phyloP scores from a whole-genome alignment of 2,113 vertebrate genomes.

The Heterotis niloticus region DNA sequence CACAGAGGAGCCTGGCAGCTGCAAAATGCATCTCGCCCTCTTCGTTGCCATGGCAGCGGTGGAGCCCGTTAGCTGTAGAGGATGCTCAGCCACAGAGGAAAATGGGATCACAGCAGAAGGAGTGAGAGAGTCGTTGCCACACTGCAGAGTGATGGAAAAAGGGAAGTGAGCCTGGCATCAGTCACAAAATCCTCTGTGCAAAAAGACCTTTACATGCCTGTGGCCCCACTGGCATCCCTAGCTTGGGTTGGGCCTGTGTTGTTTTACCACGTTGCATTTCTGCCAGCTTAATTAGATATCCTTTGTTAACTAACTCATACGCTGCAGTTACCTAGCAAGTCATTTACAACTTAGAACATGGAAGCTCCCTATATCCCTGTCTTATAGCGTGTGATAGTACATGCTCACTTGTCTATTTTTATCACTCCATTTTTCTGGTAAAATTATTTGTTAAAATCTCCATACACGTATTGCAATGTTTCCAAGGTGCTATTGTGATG shows the following conservation, averaged over 20 bases:
- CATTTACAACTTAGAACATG: neutral
- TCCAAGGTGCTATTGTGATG: neutral
- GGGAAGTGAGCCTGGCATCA: neutral
- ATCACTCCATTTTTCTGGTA: slow-evolving; percentile 1
- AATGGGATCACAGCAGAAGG: neutral
- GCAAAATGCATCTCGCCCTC: slow-evolving; percentile 38
- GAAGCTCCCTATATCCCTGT: neutral
- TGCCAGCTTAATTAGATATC: neutral
- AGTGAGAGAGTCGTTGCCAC: neutral
- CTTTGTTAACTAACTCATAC: neutral
- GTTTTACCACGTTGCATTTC: neutral
- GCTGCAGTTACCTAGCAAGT: neutral
- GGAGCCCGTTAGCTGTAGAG: slow-evolving; percentile 31
- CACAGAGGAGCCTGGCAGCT: neutral
- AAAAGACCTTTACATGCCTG: neutral
- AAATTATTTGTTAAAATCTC: neutral
- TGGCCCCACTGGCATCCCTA: neutral
- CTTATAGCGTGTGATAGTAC: neutral
- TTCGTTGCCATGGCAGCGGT: slow-evolving; percentile 53
- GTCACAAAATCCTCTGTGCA: neutral
- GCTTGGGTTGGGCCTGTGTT: neutral
- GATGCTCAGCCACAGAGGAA: slow-evolving; percentile 11
- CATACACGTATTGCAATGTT: neutral
- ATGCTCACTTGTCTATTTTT: slow-evolving; percentile 3
- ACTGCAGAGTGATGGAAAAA: neutral